Evolutionary conservation across 2,113 vertebrate species (phyloP).

Genomic region (Chauna torquata): DNA sequence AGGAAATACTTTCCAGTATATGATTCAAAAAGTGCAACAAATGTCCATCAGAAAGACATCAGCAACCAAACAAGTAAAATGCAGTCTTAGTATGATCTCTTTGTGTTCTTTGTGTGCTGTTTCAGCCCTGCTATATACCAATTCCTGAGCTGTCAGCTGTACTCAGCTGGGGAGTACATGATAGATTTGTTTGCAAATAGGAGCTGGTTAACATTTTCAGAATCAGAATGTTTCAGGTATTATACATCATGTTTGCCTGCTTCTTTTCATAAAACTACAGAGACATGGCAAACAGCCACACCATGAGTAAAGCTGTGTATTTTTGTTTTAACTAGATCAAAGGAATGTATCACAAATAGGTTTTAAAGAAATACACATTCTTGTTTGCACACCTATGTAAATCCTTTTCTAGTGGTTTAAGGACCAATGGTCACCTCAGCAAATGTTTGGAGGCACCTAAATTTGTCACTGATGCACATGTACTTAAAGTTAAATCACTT

Average conservation of each 20-base stretch:
- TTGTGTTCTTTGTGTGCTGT: neutral
- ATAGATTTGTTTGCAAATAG: conserved; percentile 12
- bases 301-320: neutral
- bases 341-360: neutral
- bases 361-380: neutral
- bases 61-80: neutral
- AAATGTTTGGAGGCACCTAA: neutral
- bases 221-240: neutral
- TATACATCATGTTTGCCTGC: neutral
- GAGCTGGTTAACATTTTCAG: neutral
- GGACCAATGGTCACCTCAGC: neutral
- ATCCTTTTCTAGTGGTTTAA: neutral
- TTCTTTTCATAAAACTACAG: conserved; percentile 39
- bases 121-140: neutral
- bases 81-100: neutral
- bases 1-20: neutral
- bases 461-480: neutral
- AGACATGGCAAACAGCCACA: conserved; percentile 14
- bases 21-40: neutral
- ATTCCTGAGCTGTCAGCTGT: neutral
- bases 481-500: neutral
- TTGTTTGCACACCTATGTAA: conserved; percentile 36
- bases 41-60: neutral
- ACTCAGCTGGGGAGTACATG: neutral
- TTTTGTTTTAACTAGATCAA: neutral